phyloP scores from a whole-genome alignment of 2,113 vertebrate genomes.

The Saccopteryx leptura region DNA sequence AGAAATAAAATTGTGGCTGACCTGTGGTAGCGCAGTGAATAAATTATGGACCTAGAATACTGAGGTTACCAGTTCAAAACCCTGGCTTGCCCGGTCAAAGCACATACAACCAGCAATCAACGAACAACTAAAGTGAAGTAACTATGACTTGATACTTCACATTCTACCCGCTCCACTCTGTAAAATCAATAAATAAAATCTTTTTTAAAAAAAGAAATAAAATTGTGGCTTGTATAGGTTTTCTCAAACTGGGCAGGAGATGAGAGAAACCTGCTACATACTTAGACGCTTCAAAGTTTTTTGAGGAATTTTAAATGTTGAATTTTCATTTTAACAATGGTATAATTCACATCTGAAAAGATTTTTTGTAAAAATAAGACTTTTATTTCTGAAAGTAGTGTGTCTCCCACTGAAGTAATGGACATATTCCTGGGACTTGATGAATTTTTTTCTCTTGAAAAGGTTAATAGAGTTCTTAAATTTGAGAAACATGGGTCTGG shows the following conservation, averaged over 20 bases:
- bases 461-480: conserved; percentile 12
- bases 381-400: neutral
- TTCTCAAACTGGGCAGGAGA: neutral
- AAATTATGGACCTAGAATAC: too few relatives aligned
- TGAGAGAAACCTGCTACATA: neutral
- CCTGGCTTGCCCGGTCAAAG: too few relatives aligned
- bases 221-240: too few relatives aligned
- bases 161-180: too few relatives aligned
- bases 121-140: too few relatives aligned
- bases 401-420: neutral
- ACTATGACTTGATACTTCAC: too few relatives aligned
- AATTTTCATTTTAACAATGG: conserved; percentile 44
- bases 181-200: too few relatives aligned
- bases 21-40: too few relatives aligned
- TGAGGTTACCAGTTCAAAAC: too few relatives aligned
- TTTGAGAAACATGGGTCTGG: neutral
- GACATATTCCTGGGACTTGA: neutral
- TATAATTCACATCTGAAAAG: neutral
- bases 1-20: neutral
- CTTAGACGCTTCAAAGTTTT: neutral
- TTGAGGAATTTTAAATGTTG: conserved; percentile 38
- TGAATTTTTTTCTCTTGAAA: neutral
- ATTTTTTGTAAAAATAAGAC: neutral
- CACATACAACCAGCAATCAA: too few relatives aligned
- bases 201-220: too few relatives aligned